A percentile compares a stretch with the other conserved stretches of the same genome.
Conservation (phyloP, 2,797 vertebrate species). For the Hippopotamyrus pictus region DNA sequence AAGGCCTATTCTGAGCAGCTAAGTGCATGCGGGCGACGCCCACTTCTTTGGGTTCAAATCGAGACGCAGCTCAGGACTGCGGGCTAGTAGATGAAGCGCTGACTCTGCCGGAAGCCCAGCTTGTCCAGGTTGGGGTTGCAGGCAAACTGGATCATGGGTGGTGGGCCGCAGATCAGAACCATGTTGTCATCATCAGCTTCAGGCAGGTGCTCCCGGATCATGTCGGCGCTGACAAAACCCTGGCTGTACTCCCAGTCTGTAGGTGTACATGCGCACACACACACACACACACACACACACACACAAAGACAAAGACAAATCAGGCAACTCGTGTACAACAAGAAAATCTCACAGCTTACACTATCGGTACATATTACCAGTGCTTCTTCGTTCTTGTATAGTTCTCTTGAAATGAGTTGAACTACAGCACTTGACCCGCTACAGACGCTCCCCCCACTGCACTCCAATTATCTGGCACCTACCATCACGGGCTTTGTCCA, state of each 20-base stretch:
- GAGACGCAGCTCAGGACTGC: not conserved
- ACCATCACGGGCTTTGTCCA: constrained; percentile 48
- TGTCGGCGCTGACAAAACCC: constrained; percentile 49
- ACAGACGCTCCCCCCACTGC: not conserved
- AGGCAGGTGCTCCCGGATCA: constrained; percentile 54
- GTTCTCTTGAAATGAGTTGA: not conserved
- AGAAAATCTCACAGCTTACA: not conserved
- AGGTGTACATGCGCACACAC: not conserved
- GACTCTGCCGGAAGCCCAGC: constrained; percentile 44
- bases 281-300: not conserved
- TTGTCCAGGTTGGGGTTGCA: constrained; percentile 53
- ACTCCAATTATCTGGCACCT: not conserved
- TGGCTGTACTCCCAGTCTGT: constrained; percentile 53
- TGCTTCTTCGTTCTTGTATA: not conserved
- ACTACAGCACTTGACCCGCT: not conserved
- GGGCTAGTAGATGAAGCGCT: constrained; percentile 43
- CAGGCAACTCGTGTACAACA: not conserved
- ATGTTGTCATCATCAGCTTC: constrained; percentile 43
- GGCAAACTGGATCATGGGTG: constrained; percentile 55
- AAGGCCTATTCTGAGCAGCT: not conserved
- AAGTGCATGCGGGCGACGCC: not conserved
- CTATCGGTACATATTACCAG: not conserved
- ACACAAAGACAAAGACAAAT: not conserved
- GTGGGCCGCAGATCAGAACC: constrained; percentile 55
- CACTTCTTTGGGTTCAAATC: not conserved